Evolutionary conservation across 2,797 vertebrate genomes (phyloP), one percentile per base, ranked within the genome.

Genomic region (Remorina albescens): DNA sequence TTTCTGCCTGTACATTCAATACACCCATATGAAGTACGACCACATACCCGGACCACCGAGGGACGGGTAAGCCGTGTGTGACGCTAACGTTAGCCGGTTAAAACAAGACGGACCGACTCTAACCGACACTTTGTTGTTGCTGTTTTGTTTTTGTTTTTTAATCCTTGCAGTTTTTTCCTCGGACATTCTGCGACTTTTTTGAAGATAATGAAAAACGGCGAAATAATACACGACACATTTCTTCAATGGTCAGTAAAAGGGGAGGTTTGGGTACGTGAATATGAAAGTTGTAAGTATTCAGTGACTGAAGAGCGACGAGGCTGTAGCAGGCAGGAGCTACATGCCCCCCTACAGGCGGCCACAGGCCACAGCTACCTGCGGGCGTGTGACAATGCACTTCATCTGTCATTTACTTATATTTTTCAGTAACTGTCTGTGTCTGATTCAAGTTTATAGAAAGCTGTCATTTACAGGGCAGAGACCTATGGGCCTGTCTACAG

Each of bases 21-120:
- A 91, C 73, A 34, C 91, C 58, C 96, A 97, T 53, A 62, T 89
- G 80, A 96, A 95, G 71, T 97, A 95, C 75, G 97, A 97, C 81
- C 92, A 95, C 89, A 96, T 97, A 71, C 96, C 97, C 36, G 94
- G 96, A 64, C 91, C 96, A 19, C 96, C 96, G 46, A 93, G 96
- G 85, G 92, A 92, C 88, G 96, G 92, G 96, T 97, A 82, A 92
- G 53, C n/a, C 88, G 70, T 87, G 8, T 2, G 0, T 0, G 6
- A 11, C 5, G 30, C 30, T 37, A 19, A 56, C 16, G n/a, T 42
- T 6, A 2, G 32, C 6, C 12, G 8, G 4, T 18, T 42, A 8
- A 23, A 64, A 42, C 34, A n/a, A n/a, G n/a, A n/a, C n/a, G n/a
- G n/a, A n/a, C n/a, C n/a, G n/a, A n/a, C n/a, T n/a, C n/a, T 9